phyloP scores from a whole-genome alignment of 2,888 invertebrate genomes.

The Tenthredo scrophulariae region DNA sequence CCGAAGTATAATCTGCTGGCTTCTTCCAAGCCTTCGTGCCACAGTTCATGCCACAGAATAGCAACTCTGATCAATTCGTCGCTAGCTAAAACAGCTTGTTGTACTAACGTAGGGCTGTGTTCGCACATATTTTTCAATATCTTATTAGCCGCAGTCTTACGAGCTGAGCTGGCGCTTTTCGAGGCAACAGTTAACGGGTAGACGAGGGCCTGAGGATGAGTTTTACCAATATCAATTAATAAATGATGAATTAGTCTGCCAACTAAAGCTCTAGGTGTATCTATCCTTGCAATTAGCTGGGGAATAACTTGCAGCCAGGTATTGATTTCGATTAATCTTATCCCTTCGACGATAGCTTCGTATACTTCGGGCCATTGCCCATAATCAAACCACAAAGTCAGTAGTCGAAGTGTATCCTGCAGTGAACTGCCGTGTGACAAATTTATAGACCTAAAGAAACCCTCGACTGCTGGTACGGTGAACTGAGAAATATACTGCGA shows the following conservation, averaged over 20 bases:
- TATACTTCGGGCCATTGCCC: slow-evolving; percentile 96
- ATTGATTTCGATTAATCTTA: slow-evolving; percentile 96
- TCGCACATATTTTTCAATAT: slow-evolving; percentile 97
- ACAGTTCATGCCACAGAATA: slow-evolving; percentile 99
- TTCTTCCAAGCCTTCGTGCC: slow-evolving; percentile 99
- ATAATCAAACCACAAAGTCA: slow-evolving; percentile 99
- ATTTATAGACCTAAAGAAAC: slow-evolving; percentile 97
- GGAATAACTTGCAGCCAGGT: slow-evolving; percentile 99
- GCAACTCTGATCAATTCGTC: slow-evolving; percentile 98
- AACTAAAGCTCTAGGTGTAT: slow-evolving; percentile 93
- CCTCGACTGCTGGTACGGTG: slow-evolving; percentile 96
- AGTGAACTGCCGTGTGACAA: slow-evolving; percentile 95
- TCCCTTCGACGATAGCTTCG: slow-evolving; percentile 95
- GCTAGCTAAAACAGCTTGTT: slow-evolving; percentile 97
- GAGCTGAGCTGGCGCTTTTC: slow-evolving; percentile 92
- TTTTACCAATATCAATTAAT: slow-evolving; percentile 97
- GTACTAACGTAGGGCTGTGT: slow-evolving; percentile 93
- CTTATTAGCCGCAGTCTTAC: slow-evolving; percentile 95
- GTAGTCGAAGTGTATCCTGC: slow-evolving; percentile 96
- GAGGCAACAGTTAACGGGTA: slow-evolving; percentile 99
- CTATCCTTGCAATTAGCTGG: slow-evolving; percentile 98
- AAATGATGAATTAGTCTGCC: slow-evolving; percentile 95
- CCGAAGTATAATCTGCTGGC: slow-evolving; percentile 97
- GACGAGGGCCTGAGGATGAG: slow-evolving; percentile 98
- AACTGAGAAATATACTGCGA: slow-evolving; percentile 86